Percentiles rank a stretch among this genome's conserved stretches.
Conservation (phyloP, 2,113 vertebrate genomes). For the Caretta caretta region DNA sequence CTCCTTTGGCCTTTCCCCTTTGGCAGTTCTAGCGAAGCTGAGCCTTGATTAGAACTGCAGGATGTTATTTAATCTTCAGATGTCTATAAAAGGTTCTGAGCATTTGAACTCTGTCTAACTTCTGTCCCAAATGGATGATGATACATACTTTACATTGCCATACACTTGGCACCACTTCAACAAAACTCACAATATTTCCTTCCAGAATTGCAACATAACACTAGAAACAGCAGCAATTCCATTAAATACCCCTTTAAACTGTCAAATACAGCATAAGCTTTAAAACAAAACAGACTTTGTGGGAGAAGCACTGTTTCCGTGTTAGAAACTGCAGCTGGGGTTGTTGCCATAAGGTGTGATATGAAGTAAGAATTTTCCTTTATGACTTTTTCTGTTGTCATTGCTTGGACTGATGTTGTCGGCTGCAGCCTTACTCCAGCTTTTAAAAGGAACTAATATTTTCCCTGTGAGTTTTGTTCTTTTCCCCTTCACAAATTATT, state of each 20-base stretch:
- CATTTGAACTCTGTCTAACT: constrained; percentile 48
- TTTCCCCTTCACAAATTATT: constrained; percentile 53
- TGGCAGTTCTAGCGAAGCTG: constrained; percentile 64
- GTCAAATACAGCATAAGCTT: constrained; percentile 31
- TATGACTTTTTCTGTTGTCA: constrained; percentile 53
- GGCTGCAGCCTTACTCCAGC: not conserved
- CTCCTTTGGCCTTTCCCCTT: constrained; percentile 72
- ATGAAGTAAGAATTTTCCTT: constrained; percentile 63
- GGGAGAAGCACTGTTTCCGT: constrained; percentile 30
- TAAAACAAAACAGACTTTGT: constrained; percentile 59
- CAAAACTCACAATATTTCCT: constrained; percentile 44
- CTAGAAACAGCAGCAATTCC: constrained; percentile 35
- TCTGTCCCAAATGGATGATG: constrained; percentile 60
- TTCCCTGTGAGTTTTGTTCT: constrained; percentile 49
- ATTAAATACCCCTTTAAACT: constrained; percentile 49
- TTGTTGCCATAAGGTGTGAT: constrained; percentile 64
- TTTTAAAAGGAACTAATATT: constrained; percentile 54
- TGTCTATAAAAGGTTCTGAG: constrained; percentile 71
- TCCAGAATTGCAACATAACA: constrained; percentile 34
- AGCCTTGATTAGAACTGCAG: constrained; percentile 74
- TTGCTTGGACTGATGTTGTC: constrained; percentile 43
- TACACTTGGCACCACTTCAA: constrained; percentile 52
- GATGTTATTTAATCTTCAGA: constrained; percentile 67
- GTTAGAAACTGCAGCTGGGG: constrained; percentile 49
- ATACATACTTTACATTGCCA: not conserved